Percentiles rank a stretch among this genome's conserved stretches.
These are phyloP conservation scores for Calosoma granatense DNA, from an alignment of 1,140 invertebrate species.

Conservation along the genomic window DNA sequence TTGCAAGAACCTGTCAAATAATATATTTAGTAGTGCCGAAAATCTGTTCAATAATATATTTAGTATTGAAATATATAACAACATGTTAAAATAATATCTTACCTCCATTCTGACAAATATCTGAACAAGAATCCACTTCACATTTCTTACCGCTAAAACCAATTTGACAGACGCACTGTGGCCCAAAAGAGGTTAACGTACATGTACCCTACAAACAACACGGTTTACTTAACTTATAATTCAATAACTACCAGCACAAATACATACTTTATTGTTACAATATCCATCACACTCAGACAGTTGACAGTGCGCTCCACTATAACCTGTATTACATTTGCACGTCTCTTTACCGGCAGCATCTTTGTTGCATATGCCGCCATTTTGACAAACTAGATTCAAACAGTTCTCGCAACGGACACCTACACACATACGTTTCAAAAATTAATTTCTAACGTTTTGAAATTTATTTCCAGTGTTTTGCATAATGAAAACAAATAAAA, in stretches of 20 bases:
- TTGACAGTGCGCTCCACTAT: slow-evolving; percentile 27
- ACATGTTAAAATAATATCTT: slow-evolving; percentile 4
- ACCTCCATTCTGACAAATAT: slow-evolving; percentile 47
- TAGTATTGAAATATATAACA: neutral
- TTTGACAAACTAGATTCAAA: slow-evolving; percentile 25
- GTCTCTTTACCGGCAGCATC: slow-evolving; percentile 13
- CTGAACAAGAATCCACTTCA: slow-evolving; percentile 42
- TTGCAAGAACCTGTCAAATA: slow-evolving; percentile 22
- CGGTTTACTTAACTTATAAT: neutral
- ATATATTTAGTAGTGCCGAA: neutral
- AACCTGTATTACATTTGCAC: slow-evolving; percentile 27
- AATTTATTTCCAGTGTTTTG: slow-evolving; percentile 1
- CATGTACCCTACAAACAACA: slow-evolving; percentile 26
- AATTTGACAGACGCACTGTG: slow-evolving; percentile 33
- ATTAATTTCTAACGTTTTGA: neutral
- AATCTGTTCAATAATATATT: neutral
- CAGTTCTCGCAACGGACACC: slow-evolving; percentile 28
- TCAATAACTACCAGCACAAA: no score
- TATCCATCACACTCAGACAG: slow-evolving; percentile 35
- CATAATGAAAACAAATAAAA: slow-evolving; percentile 15
- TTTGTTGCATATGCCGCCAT: slow-evolving; percentile 27
- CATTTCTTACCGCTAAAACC: slow-evolving; percentile 47
- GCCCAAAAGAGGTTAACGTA: slow-evolving; percentile 24
- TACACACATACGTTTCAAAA: neutral
- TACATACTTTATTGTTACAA: slow-evolving; percentile 45